Evolutionary conservation across 2,888 invertebrate species (phyloP), one percentile per base, ranked within the genome.

Genomic region (Leuctra nigra): DNA sequence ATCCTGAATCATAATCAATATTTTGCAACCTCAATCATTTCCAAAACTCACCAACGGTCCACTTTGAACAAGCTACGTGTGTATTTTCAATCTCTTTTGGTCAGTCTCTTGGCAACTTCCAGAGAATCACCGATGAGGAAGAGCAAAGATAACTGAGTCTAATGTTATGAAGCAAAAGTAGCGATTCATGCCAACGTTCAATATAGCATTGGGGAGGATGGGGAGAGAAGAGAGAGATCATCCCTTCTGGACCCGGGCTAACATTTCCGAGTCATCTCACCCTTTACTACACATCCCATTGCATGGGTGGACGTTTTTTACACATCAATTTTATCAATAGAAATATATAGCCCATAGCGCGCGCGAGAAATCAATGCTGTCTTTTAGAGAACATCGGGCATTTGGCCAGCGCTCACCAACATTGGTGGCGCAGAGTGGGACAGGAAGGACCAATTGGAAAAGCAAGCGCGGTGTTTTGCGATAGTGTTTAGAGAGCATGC

Each of bases 191-290:
- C 9, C 18, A 9, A 14, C 13, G 14, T 4, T 13, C n/a, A 7
- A 7, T 29, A 29, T 6, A 29, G 29, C 7, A 11, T 29, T 11
- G 11, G 29, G 29, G 16, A 41, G 4, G 41, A 41, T 16, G 20
- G 41, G 41, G 16, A 2, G 18, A 4, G 4, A 20, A 33, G 24
- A 16, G 48, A 7, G 16, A 14, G 29, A 48, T 48, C 33, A 48
- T 48, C 29, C 18, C 48, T 48, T 29, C 14, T 14, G 25, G 25
- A 33, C 16, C 14, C 4, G 9, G 35, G 57, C 57, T 57, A 57
- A 57, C 29, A 36, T 57, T 57, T 57, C 57, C 57, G 57, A 53
- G 44, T 29, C 53, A 57, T 57, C 57, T 57, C 57, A 57, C 57
- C 57, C 57, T 57, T 55, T 55, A 48, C 54, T 29, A 29, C 29